Conservation (phyloP, 2,888 invertebrate genomes). For the Calliscelio sp. region DNA sequence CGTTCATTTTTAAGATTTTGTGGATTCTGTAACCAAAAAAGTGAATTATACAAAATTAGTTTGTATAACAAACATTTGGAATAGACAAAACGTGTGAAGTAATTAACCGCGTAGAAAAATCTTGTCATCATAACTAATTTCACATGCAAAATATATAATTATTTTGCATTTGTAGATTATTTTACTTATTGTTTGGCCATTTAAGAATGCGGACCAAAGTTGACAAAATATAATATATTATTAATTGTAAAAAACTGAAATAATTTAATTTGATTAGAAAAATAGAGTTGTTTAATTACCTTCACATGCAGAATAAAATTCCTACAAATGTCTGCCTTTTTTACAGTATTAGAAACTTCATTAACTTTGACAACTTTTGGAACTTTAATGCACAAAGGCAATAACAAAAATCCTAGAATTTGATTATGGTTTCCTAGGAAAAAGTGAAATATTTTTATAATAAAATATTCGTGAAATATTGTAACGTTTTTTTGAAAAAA, state of each 20-base stretch:
- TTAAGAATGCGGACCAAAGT: too few relatives aligned
- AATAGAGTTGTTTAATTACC: background rate
- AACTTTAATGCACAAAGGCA: slow-evolving; percentile 27
- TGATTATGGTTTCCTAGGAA: slow-evolving; percentile 11
- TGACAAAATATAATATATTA: too few relatives aligned
- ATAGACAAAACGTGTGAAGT: too few relatives aligned
- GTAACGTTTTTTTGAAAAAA: background rate
- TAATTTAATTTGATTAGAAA: too few relatives aligned
- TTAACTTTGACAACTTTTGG: slow-evolving; percentile 17
- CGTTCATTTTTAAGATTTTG: background rate
- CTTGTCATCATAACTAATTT: too few relatives aligned
- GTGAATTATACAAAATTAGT: background rate
- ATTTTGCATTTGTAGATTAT: too few relatives aligned
- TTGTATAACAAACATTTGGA: too few relatives aligned
- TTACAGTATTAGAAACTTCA: background rate
- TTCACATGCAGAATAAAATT: slow-evolving; percentile 19
- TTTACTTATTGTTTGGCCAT: too few relatives aligned
- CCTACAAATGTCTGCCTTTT: slow-evolving; percentile 1
- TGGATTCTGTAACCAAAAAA: slow-evolving; percentile 12
- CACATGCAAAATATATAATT: too few relatives aligned
- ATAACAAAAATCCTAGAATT: slow-evolving; percentile 16
- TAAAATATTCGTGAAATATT: background rate
- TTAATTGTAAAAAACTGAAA: too few relatives aligned
- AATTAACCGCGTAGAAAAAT: too few relatives aligned
- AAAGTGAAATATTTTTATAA: background rate